Evolutionary conservation across 2,888 invertebrate genomes (phyloP).

Genomic region (Aromia moschata): DNA sequence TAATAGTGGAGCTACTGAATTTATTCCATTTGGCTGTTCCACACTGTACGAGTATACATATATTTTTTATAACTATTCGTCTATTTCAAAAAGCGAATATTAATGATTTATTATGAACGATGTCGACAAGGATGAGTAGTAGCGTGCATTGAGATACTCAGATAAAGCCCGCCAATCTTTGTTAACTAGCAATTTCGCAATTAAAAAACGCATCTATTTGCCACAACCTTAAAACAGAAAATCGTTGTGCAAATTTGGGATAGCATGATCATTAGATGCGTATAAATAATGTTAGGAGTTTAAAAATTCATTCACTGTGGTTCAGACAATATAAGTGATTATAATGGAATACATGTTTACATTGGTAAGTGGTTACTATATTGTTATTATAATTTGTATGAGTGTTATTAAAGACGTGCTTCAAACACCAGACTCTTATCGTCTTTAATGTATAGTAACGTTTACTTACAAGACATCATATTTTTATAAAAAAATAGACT

Average conservation of each 20-base stretch:
- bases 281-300: conserved; percentile 7
- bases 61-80: too few species aligned
- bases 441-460: too few species aligned
- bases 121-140: conserved; percentile 10
- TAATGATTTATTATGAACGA: conserved; percentile 5
- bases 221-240: conserved; percentile 12
- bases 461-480: too few species aligned
- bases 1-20: too few species aligned
- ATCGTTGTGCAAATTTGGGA: conserved; percentile 12
- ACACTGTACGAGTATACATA: too few species aligned
- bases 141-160: not conserved
- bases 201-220: conserved; percentile 10
- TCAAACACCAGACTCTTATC: too few species aligned
- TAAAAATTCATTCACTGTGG: not conserved
- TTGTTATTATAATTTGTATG: too few species aligned
- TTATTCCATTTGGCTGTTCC: too few species aligned
- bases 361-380: conserved; percentile 10
- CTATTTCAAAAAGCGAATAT: conserved; percentile 7
- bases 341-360: conserved; percentile 10
- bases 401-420: too few species aligned
- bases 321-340: not conserved
- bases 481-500: too few species aligned
- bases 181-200: conserved; percentile 11
- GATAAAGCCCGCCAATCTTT: conserved; percentile 9
- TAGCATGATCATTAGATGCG: not conserved